Evolutionary conservation across 92 coral and sea anemone species (phyloP), one percentile per base, ranked within the genome.

Genomic region (Epizoanthus illoricatus): DNA sequence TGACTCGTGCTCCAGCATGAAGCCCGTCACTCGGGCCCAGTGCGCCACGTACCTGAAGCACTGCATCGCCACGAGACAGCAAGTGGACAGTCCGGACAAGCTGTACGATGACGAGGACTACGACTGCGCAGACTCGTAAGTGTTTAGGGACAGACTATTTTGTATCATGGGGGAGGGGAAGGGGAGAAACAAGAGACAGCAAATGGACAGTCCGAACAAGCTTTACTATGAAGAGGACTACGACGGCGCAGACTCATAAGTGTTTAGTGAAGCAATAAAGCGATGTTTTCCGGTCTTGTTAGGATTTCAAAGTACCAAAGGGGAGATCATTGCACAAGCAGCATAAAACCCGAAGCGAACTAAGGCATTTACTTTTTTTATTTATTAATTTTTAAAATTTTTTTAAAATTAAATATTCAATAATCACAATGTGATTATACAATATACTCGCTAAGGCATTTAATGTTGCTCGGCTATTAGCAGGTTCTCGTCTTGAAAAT

Each of bases 101-200:
- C 15, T 78, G 59, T 78, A 78, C 71, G 82, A 78, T 45, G 82
- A 78, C 18, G 82, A 78, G n/a, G 82, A 78, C 7, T 20, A 41
- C 45, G 82, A 78, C 58, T 78, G 82, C 61, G 60, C 82, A 62
- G 82, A 78, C 45, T 78, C 82, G 82, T 78, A 78, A 78, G 82
- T 63, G 56, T 52, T 52, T 52, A 52, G 56, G 56, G 56, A 52
- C 12, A 16, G 56, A 11, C 2, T 3, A 52, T 52, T 52, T 10
- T 1, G 11, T 10, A 10, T 9, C 56, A 16, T 52, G 15, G 0
- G 56, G 15, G 56, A 11, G 9, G 54, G 54, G 54, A 10, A 1
- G 54, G 54, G 9, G 54, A 7, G 11, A 1, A 1, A 28, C 64
- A 61, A 71, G 19, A 63, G 82, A 42, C n/a, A 43, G 71, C 82